phyloP scores from a whole-genome alignment of 2,888 invertebrate genomes.

The Byasa hedistus region DNA sequence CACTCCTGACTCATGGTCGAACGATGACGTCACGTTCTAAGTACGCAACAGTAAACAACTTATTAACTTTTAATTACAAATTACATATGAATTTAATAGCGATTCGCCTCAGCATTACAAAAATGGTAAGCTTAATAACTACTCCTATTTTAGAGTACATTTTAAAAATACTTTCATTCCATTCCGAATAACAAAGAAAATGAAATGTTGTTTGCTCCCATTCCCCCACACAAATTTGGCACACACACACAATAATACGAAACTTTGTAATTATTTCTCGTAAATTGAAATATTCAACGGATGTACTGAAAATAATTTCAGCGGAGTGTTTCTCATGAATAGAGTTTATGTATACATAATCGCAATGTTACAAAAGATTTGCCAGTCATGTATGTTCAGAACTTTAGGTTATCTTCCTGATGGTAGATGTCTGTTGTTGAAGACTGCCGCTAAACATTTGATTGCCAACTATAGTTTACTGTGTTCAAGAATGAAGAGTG shows the following conservation, averaged over 20 bases:
- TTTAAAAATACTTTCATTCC: neutral
- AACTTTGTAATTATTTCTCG: neutral
- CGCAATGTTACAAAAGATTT: neutral
- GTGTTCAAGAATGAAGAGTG: too few species aligned
- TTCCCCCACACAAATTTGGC: neutral
- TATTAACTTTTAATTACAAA: too few species aligned
- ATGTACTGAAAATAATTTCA: constrained; percentile 1
- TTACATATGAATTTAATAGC: too few species aligned
- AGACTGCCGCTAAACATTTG: too few species aligned
- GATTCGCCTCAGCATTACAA: too few species aligned
- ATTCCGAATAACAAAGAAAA: neutral
- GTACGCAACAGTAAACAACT: too few species aligned
- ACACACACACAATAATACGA: neutral
- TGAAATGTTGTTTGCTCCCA: neutral
- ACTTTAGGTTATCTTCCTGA: neutral
- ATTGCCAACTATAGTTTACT: too few species aligned
- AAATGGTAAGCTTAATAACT: neutral
- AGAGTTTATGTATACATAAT: neutral
- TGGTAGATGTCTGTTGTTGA: too few species aligned
- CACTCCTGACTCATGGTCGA: too few species aligned
- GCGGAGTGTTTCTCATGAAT: neutral
- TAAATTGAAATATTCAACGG: neutral
- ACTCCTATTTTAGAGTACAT: neutral
- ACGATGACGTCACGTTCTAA: too few species aligned
- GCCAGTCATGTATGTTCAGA: neutral